A percentile compares a stretch with the other conserved stretches of the same genome.
Evolutionary conservation across 2,888 invertebrate genomes (phyloP).

Genomic region (Drosophila putrida): DNA sequence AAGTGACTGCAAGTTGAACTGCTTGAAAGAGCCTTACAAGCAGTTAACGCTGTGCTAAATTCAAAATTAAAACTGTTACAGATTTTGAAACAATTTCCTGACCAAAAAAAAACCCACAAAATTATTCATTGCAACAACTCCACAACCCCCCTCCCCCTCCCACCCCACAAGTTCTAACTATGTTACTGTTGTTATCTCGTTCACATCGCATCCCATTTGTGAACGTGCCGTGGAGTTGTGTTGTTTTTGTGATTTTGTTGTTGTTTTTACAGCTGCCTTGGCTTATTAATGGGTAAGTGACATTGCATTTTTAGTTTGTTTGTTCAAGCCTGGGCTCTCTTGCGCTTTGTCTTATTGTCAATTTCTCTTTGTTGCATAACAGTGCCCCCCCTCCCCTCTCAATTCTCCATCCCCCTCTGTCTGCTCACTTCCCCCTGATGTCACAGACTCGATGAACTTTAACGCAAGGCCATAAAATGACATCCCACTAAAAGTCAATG

Average conservation of each 20-base stretch:
- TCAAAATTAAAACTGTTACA: conserved; percentile 8
- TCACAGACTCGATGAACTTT: conserved; percentile 29
- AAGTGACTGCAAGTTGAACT: neutral
- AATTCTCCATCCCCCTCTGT: neutral
- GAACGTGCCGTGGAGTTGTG: conserved; percentile 15
- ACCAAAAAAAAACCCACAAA: neutral
- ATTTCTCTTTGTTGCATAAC: conserved; percentile 77
- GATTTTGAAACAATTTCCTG: conserved; percentile 3
- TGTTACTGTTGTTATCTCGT: conserved; percentile 10
- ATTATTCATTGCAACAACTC: neutral
- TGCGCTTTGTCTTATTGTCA: conserved; percentile 62
- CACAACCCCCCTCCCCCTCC: too few species aligned
- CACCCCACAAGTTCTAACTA: too few species aligned
- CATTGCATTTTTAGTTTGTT: conserved; percentile 64
- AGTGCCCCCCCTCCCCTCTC: neutral
- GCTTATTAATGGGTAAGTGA: conserved; percentile 67
- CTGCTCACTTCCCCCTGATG: neutral
- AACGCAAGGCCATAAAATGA: conserved; percentile 39
- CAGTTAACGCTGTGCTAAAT: conserved; percentile 9
- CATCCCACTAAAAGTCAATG: conserved; percentile 58
- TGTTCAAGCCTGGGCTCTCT: conserved; percentile 4
- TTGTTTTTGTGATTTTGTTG: neutral
- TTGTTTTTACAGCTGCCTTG: conserved; percentile 15
- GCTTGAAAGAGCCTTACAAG: conserved; percentile 25
- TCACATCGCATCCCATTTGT: conserved; percentile 18